Conservation (phyloP, 2,797 vertebrate species). For the Malacoraja senta region DNA sequence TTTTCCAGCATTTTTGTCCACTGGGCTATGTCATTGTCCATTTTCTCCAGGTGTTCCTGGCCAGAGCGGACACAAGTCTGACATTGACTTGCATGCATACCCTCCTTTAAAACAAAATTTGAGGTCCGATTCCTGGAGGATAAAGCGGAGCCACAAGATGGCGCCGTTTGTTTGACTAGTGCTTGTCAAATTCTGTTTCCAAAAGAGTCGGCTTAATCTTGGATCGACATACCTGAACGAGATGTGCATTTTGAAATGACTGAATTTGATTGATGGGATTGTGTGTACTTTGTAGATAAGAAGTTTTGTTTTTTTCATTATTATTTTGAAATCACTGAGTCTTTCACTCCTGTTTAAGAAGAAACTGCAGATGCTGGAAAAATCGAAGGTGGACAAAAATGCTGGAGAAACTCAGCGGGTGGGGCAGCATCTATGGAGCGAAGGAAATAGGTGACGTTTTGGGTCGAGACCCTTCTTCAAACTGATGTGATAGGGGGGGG, state of each 20-base stretch:
- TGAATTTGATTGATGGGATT: background rate
- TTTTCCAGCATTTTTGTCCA: background rate
- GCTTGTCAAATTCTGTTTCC: background rate
- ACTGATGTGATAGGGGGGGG: too few species aligned
- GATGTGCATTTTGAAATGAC: background rate
- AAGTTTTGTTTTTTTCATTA: background rate
- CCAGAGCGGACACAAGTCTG: background rate
- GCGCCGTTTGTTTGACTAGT: background rate
- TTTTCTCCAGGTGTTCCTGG: too few species aligned
- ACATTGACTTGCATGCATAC: background rate
- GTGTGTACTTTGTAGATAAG: background rate
- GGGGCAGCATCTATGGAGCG: too few species aligned
- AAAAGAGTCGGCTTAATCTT: background rate
- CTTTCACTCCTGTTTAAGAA: background rate
- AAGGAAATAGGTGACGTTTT: too few species aligned
- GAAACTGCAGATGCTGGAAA: too few species aligned
- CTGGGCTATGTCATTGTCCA: background rate
- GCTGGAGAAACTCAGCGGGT: too few species aligned
- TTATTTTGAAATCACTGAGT: conserved; percentile 22
- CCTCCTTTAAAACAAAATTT: too few species aligned
- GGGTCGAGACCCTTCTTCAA: too few species aligned
- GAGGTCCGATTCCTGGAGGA: background rate
- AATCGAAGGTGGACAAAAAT: too few species aligned
- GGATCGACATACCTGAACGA: background rate
- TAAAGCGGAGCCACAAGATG: conserved; percentile 2